Evolutionary conservation across 2,888 invertebrate genomes (phyloP), one percentile per base, ranked within the genome.

Genomic region (Cheilosia impressa): DNA sequence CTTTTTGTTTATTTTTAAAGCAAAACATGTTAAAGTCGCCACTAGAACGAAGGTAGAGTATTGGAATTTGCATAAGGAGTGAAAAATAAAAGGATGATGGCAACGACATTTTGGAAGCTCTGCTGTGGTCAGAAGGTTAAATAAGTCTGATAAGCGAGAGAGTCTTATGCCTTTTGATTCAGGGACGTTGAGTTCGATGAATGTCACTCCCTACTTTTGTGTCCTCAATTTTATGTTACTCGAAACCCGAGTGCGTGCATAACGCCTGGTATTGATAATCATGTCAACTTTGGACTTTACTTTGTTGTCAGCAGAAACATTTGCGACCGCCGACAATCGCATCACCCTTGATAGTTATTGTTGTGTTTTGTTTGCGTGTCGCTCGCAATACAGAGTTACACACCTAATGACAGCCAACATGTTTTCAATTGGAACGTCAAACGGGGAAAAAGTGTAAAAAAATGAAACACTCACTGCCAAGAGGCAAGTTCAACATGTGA

Each of bases 1-100:
- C 72, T 22, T 19, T 52, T 0, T 15, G 34, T 45, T 55, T 0
- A n/a, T 55, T 45, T 47, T 27, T 3, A 10, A 1, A 47, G 9
- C n/a, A 52, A 50, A 17, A 58, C 52, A 43, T 19, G 50, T 17
- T 10, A 57, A 38, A 57, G 43, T n/a, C 50, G 58, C 55, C n/a
- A 57, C 75, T 43, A 15, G 50, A 62, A 60, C 3, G n/a, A 58
- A 22, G 47, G 58, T 47, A 38, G 22, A 3, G 3, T 34, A 34
- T 38, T 38, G 13, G 13, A 38, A 38, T 38, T 38, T 38, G 38
- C 38, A 38, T 38, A 10, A 38, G 3, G 10, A 2, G 10, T 34
- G 2, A 3, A 3, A 34, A 34, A 34, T 38, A 38, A 38, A 38
- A 38, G 0, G 13, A 38, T 3, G 34, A 2, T 34, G 10, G 34